Conservation (phyloP, 1,140 invertebrate species). For the Telenomus remus region DNA sequence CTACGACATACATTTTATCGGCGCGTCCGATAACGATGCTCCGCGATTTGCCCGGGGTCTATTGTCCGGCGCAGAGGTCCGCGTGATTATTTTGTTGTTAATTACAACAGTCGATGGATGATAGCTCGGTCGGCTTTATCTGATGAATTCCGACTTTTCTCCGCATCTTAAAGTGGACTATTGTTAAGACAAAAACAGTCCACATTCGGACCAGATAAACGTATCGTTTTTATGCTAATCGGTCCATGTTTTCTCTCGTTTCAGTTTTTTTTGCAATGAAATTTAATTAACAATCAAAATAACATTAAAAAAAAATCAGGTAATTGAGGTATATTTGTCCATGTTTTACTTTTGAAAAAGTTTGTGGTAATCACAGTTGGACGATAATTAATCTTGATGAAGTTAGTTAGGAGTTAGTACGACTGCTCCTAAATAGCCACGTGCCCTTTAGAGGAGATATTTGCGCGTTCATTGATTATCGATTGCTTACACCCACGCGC, state of each 20-base stretch:
- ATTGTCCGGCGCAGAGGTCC: constrained; percentile 35
- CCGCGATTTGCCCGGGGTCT: constrained; percentile 38
- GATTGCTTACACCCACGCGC: constrained; percentile 21
- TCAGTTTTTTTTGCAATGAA: too few species aligned
- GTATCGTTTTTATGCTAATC: too few species aligned
- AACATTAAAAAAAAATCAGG: too few species aligned
- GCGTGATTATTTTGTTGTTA: constrained; percentile 41
- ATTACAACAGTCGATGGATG: constrained; percentile 38
- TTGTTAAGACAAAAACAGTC: too few species aligned
- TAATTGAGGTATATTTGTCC: too few species aligned
- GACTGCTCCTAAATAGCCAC: constrained; percentile 12
- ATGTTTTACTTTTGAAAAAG: too few species aligned
- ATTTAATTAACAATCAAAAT: too few species aligned
- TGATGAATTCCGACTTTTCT: constrained; percentile 22
- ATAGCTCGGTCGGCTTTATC: constrained; percentile 20
- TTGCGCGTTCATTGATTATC: constrained; percentile 32
- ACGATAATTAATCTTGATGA: constrained; percentile 23
- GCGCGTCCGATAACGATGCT: constrained; percentile 29
- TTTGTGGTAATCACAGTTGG: too few species aligned
- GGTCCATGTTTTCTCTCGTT: too few species aligned
- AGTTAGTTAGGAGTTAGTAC: constrained; percentile 55
- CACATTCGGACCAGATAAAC: too few species aligned
- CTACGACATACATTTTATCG: constrained; percentile 57
- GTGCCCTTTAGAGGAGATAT: constrained; percentile 25
- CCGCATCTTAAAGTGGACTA: constrained; percentile 2